Evolutionary conservation across 2,888 invertebrate species (phyloP), one percentile per base, ranked within the genome.

Genomic region (Deroplatys truncata): DNA sequence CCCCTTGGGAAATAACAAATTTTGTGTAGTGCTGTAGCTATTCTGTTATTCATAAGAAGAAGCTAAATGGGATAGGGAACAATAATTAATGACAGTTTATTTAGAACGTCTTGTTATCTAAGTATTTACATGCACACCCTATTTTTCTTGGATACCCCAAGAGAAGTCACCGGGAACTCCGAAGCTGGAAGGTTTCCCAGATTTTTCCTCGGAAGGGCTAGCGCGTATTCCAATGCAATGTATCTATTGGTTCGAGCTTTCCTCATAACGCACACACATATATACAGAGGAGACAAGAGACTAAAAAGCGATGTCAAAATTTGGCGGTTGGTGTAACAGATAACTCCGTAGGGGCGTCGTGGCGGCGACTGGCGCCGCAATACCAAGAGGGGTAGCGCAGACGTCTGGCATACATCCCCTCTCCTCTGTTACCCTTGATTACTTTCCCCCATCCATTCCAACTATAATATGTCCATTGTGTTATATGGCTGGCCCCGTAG

Each of bases 371-470:
- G 86, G 86, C 86, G 86, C 86, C 86, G 31, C 31, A 31, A 31
- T 86, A 56, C 28, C 86, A n/a, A 49, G 43, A 28, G 72, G 29
- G 72, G 29, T 43, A 31, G n/a, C 43, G 35, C 86, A 86, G 86
- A 86, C 86, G 86, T 86, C 86, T 86, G 82, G 86, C 56, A 72
- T 20, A 25, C 56, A 72, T 72, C 56, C 56, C 56, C 20, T 72
- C 56, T 72, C 56, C 56, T 72, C 56, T 29, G 82, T 86, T 86
- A 72, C 86, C 86, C 86, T 86, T 86, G 86, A 86, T 86, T 86
- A 86, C 86, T 85, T 85, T 29, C 25, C 25, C 84, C 84, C 35
- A 1, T 28, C 86, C 86, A 72, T 28, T 86, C 25, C 28, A 82
- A 72, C 16, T 86, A 31, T 82, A n/a, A 35, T 20, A 16, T 25